Conservation (phyloP, 23 tunicate species). For the Aplidium turbinatum region DNA sequence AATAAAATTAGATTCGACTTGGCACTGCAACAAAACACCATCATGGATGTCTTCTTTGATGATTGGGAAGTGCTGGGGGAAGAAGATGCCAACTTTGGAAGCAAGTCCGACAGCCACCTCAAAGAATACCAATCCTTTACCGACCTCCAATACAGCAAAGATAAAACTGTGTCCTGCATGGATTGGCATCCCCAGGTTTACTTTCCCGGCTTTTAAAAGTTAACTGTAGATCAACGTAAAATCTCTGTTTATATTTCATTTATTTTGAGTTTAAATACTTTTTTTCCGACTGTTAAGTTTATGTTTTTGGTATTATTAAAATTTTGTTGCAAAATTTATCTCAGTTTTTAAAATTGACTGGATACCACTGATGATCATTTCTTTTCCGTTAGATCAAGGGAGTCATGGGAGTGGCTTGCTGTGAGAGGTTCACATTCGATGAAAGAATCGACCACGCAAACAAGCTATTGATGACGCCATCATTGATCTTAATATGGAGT, state of each 20-base stretch:
- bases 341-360: too few species aligned
- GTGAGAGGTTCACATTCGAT: conserved; percentile 68
- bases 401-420: conserved; percentile 89
- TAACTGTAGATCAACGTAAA: too few species aligned
- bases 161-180: conserved; percentile 78
- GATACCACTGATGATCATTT: too few species aligned
- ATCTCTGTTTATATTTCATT: too few species aligned
- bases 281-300: too few species aligned
- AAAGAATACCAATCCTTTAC: conserved; percentile 98
- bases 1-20: conserved; percentile 82
- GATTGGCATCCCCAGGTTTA: conserved; percentile 98
- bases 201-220: too few species aligned
- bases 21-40: conserved; percentile 82
- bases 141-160: conserved; percentile 90
- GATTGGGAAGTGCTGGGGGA: conserved; percentile 91
- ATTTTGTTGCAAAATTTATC: too few species aligned
- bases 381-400: conserved; percentile 82
- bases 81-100: conserved; percentile 87
- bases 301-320: too few species aligned
- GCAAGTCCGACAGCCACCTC: conserved; percentile 83
- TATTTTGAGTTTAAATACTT: too few species aligned
- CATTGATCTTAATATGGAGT: conserved; percentile 93
- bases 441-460: conserved; percentile 90
- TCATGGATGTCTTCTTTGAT: conserved; percentile 77
- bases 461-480: conserved; percentile 60